phyloP scores from a whole-genome alignment of 2,797 vertebrate genomes.

The Coluber constrictor region DNA sequence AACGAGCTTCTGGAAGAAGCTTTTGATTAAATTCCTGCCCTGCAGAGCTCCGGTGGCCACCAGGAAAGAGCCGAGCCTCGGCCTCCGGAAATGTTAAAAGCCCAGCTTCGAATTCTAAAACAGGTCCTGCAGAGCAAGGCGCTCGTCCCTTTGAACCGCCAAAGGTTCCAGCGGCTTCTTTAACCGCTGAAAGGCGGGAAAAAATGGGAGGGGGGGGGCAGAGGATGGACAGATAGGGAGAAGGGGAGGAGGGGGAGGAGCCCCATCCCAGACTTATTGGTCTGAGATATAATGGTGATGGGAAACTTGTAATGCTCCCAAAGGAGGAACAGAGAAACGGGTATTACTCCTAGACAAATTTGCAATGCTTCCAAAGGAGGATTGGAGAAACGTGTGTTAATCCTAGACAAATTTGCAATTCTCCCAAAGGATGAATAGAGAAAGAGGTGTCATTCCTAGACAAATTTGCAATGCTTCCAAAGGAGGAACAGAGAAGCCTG shows the following conservation, averaged over 20 bases:
- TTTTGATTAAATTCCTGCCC: slow-evolving; percentile 5
- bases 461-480: too few relatives aligned
- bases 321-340: too few relatives aligned
- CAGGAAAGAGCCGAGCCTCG: neutral
- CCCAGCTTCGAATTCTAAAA: neutral
- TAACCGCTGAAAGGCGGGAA: neutral
- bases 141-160: neutral
- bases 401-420: too few relatives aligned
- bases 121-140: neutral
- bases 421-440: too few relatives aligned
- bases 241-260: neutral
- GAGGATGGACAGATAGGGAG: neutral
- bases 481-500: too few relatives aligned
- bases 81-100: slow-evolving; percentile 4
- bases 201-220: neutral
- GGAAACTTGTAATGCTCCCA: neutral
- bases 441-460: too few relatives aligned
- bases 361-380: neutral
- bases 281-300: neutral
- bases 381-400: too few relatives aligned
- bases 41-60: neutral
- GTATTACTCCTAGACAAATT: neutral
- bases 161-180: too few relatives aligned
- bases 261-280: neutral
- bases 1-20: slow-evolving; percentile 15